phyloP scores from a whole-genome alignment of 1,140 invertebrate genomes.

The Coptotermes formosanus region DNA sequence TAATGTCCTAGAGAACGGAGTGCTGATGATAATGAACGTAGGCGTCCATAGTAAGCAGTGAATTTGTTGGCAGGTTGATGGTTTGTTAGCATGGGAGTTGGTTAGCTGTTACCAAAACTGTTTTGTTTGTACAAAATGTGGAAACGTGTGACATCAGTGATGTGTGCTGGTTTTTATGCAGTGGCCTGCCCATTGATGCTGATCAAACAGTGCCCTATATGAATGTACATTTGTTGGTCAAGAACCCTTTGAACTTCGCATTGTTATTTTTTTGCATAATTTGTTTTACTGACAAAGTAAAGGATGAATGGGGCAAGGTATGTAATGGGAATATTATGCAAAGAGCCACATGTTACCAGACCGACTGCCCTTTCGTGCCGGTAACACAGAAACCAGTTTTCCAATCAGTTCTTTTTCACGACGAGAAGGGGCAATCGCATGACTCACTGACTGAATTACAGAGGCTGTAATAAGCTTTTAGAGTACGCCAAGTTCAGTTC shows the following conservation, averaged over 20 bases:
- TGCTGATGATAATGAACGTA: no score
- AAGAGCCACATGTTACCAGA: neutral
- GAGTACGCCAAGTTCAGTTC: no score
- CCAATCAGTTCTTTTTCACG: neutral
- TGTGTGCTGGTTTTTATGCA: no score
- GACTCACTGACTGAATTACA: neutral
- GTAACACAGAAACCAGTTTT: constrained; percentile 14
- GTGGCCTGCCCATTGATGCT: no score
- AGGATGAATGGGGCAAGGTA: neutral
- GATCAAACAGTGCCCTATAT: no score
- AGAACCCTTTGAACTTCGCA: neutral
- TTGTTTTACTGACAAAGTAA: neutral
- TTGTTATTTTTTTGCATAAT: constrained; percentile 3
- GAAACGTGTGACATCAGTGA: no score
- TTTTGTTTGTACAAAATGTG: no score
- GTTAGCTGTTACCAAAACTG: no score
- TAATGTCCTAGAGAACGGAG: no score
- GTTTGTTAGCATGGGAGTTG: no score
- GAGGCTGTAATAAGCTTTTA: neutral
- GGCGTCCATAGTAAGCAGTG: no score
- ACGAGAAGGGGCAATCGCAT: neutral
- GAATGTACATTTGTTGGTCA: neutral
- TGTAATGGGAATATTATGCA: neutral
- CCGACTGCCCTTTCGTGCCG: neutral
- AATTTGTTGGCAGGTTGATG: no score